Evolutionary conservation across 2,888 invertebrate genomes (phyloP), one percentile per base, ranked within the genome.

Genomic region (Tiliacea citrago): DNA sequence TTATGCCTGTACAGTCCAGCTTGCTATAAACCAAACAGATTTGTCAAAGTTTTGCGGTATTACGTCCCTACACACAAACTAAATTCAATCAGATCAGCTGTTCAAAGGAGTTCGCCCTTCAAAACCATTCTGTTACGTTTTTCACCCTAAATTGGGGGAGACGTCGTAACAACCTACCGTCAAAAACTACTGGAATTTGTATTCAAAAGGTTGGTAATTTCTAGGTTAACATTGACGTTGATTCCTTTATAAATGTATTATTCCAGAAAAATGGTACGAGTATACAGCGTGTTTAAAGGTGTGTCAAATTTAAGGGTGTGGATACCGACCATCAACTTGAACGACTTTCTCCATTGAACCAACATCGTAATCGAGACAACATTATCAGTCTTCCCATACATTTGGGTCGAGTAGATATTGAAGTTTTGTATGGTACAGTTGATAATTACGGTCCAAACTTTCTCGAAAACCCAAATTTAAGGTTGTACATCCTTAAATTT

Each of bases 41-140:
- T 79, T 42, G 29, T 49, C 61, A 62, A 79, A 55, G 39, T 49
- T 55, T 49, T 72, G 55, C 53, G 42, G 42, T 24, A 24, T 61
- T 71, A 61, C 51, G 10, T 42, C 21, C 42, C 42, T 12, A 21
- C 29, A 79, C 39, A 55, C 21, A 13, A 47, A 80, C 62, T 51
- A 45, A 80, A 77, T 57, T 51, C 61, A 63, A 80, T 73, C 80
- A 77, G 76, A 80, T 73, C 80, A 77, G 76, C 76, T 73, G 76
- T 80, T 62, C 73, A 35, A 79, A 45, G 55, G 80, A 49, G 49
- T 62, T 57, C 57, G 49, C 62, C 80, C 73, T 63, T 77, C 73
- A 62, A 67, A 75, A 58, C 24, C 18, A 65, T 61, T 60, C 12
- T 21, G 53, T 49, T 42, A 51, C 75, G 73, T 51, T n/a, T 72